phyloP scores from a whole-genome alignment of 2,113 vertebrate species.

The Regulus satrapa region DNA sequence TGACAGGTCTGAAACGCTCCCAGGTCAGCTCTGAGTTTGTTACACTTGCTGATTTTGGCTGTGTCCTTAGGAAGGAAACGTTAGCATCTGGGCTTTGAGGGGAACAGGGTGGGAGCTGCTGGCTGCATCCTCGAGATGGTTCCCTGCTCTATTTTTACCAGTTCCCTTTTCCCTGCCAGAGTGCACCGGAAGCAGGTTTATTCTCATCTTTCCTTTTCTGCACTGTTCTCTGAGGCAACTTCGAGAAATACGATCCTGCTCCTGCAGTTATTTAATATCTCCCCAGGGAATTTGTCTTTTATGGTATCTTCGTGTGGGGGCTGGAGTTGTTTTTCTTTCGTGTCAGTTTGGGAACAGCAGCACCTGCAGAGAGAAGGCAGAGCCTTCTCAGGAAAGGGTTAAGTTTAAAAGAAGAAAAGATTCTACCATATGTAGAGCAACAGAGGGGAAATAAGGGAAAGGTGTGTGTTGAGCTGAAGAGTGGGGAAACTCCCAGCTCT shows the following conservation, averaged over 20 bases:
- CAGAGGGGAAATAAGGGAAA: background rate
- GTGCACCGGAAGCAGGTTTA: conserved; percentile 11
- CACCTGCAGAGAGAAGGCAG: background rate
- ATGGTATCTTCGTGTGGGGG: background rate
- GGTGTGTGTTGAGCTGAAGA: background rate
- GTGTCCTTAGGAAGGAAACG: background rate
- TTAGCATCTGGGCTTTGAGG: background rate
- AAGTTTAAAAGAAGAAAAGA: background rate
- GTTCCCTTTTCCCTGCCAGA: conserved; percentile 45
- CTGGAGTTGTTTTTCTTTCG: background rate
- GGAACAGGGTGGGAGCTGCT: background rate
- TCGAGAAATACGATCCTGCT: background rate
- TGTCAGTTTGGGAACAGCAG: background rate
- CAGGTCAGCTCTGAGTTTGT: background rate
- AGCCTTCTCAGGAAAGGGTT: background rate
- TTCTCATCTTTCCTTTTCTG: conserved; percentile 49
- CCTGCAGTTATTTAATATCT: background rate
- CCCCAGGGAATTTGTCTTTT: background rate
- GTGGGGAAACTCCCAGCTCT: background rate
- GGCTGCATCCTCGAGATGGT: conserved; percentile 32
- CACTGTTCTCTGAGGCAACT: background rate
- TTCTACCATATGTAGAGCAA: background rate
- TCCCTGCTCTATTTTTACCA: conserved; percentile 51
- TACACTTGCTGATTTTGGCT: background rate
- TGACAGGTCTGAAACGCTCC: background rate